Evolutionary conservation across 2,797 vertebrate species (phyloP).

Genomic region (Meda fulgida): DNA sequence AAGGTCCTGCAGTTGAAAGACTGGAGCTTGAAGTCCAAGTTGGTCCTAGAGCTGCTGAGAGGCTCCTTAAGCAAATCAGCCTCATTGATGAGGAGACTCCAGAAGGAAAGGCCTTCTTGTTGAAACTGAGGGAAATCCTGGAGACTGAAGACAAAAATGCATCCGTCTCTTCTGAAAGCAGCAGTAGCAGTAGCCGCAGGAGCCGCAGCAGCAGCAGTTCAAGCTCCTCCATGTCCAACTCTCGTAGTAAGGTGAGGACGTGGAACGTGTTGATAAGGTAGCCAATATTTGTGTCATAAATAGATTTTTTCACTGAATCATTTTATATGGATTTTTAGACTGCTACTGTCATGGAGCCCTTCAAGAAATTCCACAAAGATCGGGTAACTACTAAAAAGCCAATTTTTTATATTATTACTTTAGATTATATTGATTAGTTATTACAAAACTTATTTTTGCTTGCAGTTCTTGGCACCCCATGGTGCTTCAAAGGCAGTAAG

Average conservation of each 20-base stretch:
- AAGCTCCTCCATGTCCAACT: conserved; percentile 63
- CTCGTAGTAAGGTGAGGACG: conserved; percentile 56
- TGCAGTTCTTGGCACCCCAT: conserved; percentile 62
- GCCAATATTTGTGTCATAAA: neutral
- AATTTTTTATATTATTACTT: too few species aligned
- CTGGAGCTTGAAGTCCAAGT: conserved; percentile 79
- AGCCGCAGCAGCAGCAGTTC: conserved; percentile 53
- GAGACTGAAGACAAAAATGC: conserved; percentile 57
- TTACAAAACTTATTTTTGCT: neutral
- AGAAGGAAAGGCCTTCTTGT: conserved; percentile 65
- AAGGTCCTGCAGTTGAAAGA: conserved; percentile 76
- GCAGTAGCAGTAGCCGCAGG: conserved; percentile 59
- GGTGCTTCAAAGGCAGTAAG: conserved; percentile 30
- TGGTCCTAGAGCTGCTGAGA: conserved; percentile 78
- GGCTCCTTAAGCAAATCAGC: conserved; percentile 72
- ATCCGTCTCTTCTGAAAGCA: neutral
- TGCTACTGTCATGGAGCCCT: conserved; percentile 44
- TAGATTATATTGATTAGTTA: too few species aligned
- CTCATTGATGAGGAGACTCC: conserved; percentile 57
- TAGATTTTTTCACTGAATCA: neutral
- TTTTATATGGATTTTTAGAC: conserved; percentile 46
- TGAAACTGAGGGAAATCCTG: conserved; percentile 80
- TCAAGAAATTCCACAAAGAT: conserved; percentile 68
- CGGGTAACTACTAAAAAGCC: conserved; percentile 58
- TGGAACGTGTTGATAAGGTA: too few species aligned